Conservation (phyloP, 2,888 invertebrate species). For the Chymomyza caudatula region DNA sequence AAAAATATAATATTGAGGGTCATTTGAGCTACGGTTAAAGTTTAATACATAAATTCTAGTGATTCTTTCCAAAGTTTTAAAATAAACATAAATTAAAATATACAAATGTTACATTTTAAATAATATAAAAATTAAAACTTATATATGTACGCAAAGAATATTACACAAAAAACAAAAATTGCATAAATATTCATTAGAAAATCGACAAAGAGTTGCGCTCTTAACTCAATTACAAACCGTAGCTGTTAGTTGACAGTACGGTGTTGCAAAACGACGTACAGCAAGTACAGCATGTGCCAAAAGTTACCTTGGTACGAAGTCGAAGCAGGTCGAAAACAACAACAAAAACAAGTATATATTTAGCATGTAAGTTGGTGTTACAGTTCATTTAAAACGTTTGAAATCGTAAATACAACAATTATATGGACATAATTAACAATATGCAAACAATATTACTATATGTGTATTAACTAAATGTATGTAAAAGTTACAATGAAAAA, state of each 20-base stretch:
- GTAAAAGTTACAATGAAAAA: constrained; percentile 48
- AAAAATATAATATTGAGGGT: constrained; percentile 61
- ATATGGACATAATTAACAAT: constrained; percentile 43
- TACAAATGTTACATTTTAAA: constrained; percentile 1
- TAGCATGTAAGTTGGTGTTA: constrained; percentile 63
- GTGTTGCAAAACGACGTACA: constrained; percentile 27
- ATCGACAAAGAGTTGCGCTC: constrained; percentile 16
- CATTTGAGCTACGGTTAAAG: constrained; percentile 39
- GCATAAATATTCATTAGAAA: constrained; percentile 23
- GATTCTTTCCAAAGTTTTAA: neutral
- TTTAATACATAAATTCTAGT: constrained; percentile 23
- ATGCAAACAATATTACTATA: constrained; percentile 3
- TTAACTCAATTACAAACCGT: constrained; percentile 51
- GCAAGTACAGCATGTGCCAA: constrained; percentile 59
- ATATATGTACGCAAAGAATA: neutral
- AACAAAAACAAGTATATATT: constrained; percentile 35
- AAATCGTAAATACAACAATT: constrained; percentile 35
- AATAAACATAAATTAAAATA: neutral
- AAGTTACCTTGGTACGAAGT: constrained; percentile 29
- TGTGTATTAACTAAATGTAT: constrained; percentile 61
- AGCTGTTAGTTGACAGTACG: constrained; percentile 22
- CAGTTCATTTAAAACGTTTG: constrained; percentile 59
- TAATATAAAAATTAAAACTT: constrained; percentile 4
- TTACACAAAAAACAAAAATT: constrained; percentile 24
- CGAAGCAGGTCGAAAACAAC: constrained; percentile 16